Evolutionary conservation across 2,888 invertebrate species (phyloP).

Genomic region (Pseudoips prasinana): DNA sequence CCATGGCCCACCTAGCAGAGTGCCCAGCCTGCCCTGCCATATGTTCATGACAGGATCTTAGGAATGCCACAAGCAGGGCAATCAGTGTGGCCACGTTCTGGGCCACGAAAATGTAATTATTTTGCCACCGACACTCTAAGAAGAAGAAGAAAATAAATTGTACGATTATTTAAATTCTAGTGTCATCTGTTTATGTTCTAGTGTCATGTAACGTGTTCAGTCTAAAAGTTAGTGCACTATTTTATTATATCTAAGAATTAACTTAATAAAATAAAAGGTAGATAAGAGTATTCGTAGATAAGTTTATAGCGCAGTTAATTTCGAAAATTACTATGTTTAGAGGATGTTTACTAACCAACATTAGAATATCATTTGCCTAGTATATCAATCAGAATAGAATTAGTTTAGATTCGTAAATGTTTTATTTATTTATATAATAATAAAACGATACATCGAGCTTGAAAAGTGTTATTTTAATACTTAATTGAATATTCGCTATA

Average conservation of each 20-base stretch:
- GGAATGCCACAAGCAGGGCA: no score
- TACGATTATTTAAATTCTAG: slow-evolving; percentile 16
- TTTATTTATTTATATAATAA: slow-evolving; percentile 45
- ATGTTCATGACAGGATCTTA: no score
- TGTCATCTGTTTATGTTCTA: slow-evolving; percentile 29
- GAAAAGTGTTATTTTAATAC: slow-evolving; percentile 72
- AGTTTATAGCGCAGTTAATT: slow-evolving; percentile 55
- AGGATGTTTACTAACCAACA: slow-evolving; percentile 72
- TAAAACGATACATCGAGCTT: slow-evolving; percentile 74
- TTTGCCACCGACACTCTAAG: no score
- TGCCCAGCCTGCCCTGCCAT: no score
- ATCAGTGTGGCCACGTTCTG: no score
- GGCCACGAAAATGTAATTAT: no score
- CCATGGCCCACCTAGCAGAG: no score
- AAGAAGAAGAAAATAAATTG: no score
- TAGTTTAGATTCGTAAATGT: slow-evolving; percentile 64
- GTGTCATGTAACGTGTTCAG: no score
- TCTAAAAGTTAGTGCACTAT: slow-evolving; percentile 37
- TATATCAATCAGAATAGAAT: slow-evolving; percentile 46
- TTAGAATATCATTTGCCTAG: slow-evolving; percentile 70
- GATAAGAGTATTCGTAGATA: slow-evolving; percentile 35
- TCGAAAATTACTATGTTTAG: slow-evolving; percentile 76
- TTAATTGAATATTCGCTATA: slow-evolving; percentile 73
- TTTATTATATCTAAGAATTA: slow-evolving; percentile 53
- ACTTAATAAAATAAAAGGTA: slow-evolving; percentile 41